Evolutionary conservation across 2,113 vertebrate species (phyloP).

Genomic region (Telmatochromis bifrenatus): DNA sequence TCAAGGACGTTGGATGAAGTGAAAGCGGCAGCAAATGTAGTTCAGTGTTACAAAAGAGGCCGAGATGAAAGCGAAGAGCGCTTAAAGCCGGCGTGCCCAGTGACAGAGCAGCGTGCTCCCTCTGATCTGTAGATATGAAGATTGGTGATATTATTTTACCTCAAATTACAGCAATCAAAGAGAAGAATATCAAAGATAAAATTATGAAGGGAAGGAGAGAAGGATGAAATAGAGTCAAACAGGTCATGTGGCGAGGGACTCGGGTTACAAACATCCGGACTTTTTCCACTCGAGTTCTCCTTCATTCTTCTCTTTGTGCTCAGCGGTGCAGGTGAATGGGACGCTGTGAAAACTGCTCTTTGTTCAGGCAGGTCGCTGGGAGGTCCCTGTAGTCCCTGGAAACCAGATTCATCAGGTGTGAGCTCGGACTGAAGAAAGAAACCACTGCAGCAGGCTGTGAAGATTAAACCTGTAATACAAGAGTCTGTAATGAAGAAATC

Average conservation of each 20-base stretch:
- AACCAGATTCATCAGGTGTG: background rate
- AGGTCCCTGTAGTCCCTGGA: background rate
- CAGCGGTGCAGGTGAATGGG: background rate
- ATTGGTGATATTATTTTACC: background rate
- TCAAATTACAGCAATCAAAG: background rate
- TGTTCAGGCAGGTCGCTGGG: background rate
- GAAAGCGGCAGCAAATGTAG: background rate
- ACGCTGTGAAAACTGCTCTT: conserved; percentile 9
- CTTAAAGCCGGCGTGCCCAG: background rate
- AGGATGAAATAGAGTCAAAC: background rate
- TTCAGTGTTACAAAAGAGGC: background rate
- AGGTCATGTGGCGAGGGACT: conserved; percentile 41
- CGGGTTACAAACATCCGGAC: conserved; percentile 29
- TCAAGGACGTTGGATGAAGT: background rate
- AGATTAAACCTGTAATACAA: background rate
- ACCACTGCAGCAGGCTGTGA: background rate
- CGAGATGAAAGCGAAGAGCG: background rate
- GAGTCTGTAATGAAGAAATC: background rate
- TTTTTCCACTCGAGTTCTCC: background rate
- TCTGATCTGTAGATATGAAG: background rate
- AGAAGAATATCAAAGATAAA: background rate
- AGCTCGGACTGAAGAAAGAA: background rate
- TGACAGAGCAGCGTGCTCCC: background rate
- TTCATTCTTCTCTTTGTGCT: background rate
- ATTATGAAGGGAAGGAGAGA: background rate